Conservation (phyloP, 2,888 invertebrate genomes). For the Eupithecia inturbata region DNA sequence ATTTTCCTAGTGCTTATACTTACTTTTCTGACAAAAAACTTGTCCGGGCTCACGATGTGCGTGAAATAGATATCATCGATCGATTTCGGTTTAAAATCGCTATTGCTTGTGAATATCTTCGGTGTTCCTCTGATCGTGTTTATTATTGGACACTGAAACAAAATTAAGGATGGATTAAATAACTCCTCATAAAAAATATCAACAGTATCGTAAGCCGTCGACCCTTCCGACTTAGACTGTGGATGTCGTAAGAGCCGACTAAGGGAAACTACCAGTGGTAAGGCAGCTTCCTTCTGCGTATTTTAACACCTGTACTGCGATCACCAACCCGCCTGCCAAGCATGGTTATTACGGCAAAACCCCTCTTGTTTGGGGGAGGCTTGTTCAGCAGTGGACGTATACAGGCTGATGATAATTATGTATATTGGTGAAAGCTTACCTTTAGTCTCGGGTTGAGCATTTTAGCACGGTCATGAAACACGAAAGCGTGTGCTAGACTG, state of each 20-base stretch:
- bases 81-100: conserved; percentile 66
- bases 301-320: too few species aligned
- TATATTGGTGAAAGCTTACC: conserved; percentile 47
- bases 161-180: neutral
- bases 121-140: conserved; percentile 60
- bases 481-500: conserved; percentile 71
- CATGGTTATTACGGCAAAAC: neutral
- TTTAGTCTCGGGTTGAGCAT: conserved; percentile 58
- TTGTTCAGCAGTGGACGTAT: neutral
- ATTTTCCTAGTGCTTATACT: conserved; percentile 28
- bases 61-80: conserved; percentile 82
- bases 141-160: conserved; percentile 64
- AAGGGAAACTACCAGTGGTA: too few species aligned
- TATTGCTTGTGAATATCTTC: conserved; percentile 61
- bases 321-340: neutral
- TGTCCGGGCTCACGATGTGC: conserved; percentile 85
- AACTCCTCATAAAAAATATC: too few species aligned
- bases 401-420: neutral
- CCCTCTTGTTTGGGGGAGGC: neutral
- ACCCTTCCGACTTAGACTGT: too few species aligned
- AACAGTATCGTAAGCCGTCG: neutral
- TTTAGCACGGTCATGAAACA: conserved; percentile 72
- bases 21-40: conserved; percentile 88
- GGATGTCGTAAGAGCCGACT: too few species aligned
- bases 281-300: too few species aligned